These are phyloP conservation scores for Calliopsis andreniformis DNA, from an alignment of 1,140 invertebrate genomes.

Conservation along the genomic window DNA sequence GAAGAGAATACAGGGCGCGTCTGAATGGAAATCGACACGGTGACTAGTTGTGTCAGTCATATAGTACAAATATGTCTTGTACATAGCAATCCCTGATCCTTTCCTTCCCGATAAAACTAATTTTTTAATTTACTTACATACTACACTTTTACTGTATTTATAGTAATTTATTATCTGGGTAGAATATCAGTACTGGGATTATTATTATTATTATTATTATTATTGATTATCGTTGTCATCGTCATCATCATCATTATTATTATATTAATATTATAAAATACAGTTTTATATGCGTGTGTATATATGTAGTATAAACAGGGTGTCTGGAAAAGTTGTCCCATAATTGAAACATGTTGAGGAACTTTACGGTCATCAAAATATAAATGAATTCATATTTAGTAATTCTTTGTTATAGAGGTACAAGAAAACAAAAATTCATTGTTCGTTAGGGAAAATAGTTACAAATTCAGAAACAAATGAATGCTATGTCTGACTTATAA, in stretches of 20 bases:
- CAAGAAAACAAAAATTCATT: too few species aligned
- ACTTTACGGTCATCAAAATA: too few species aligned
- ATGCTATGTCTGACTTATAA: too few species aligned
- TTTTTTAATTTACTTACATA: constrained; percentile 80
- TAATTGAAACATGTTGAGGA: too few species aligned
- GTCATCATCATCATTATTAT: constrained; percentile 78
- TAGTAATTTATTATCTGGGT: constrained; percentile 83
- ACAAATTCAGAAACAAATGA: too few species aligned
- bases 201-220: constrained; percentile 82
- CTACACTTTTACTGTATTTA: constrained; percentile 81
- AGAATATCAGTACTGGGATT: constrained; percentile 82
- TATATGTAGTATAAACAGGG: too few species aligned
- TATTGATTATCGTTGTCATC: too few species aligned
- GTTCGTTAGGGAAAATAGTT: too few species aligned
- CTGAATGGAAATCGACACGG: constrained; percentile 69
- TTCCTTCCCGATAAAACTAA: constrained; percentile 62
- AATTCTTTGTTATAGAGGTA: too few species aligned
- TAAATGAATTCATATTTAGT: too few species aligned
- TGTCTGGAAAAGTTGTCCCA: too few species aligned
- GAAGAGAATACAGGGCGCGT: constrained; percentile 71
- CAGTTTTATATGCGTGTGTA: constrained; percentile 79
- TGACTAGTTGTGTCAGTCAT: constrained; percentile 78
- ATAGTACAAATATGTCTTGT: constrained; percentile 82
- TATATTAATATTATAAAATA: constrained; percentile 81
- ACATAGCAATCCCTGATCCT: constrained; percentile 77